A percentile compares a stretch with the other conserved stretches of the same genome.
Evolutionary conservation across 2,888 invertebrate species (phyloP).

Genomic region (Leucozona laternaria): DNA sequence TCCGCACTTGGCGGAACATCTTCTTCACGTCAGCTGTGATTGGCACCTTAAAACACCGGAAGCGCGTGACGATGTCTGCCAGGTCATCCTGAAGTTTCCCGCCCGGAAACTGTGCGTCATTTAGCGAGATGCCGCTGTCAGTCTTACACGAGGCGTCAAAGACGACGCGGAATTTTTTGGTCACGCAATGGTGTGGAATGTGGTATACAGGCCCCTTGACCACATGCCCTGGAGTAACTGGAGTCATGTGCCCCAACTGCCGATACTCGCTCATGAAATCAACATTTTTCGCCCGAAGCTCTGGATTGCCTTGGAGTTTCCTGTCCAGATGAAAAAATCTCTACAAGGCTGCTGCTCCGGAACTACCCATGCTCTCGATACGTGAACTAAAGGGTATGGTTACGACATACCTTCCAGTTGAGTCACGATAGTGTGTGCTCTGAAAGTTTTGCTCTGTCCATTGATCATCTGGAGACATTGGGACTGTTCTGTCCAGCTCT

Average conservation of each 20-base stretch:
- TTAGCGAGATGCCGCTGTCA: too few species aligned
- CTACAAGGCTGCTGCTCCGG: constrained; percentile 9
- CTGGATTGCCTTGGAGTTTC: not conserved
- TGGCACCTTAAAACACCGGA: constrained; percentile 1
- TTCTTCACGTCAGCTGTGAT: too few species aligned
- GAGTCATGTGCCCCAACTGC: not conserved
- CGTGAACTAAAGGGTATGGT: constrained; percentile 4
- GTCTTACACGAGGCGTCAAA: not conserved
- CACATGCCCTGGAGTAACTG: not conserved
- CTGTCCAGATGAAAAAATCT: constrained; percentile 24
- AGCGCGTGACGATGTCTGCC: not conserved
- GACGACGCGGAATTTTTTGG: constrained; percentile 19
- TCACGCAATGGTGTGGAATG: constrained; percentile 36
- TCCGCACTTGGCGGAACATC: too few species aligned
- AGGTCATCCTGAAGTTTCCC: too few species aligned
- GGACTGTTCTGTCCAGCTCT: not conserved
- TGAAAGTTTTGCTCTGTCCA: constrained; percentile 36
- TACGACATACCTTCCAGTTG: constrained; percentile 33
- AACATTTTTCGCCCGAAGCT: not conserved
- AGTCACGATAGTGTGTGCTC: not conserved
- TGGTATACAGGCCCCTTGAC: not conserved
- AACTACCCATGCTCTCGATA: not conserved
- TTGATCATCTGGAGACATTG: constrained; percentile 18
- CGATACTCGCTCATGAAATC: too few species aligned
- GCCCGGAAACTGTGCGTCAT: too few species aligned